These are phyloP conservation scores for Sinodicranocentrus sp. DNA, from an alignment of 2,888 invertebrate species.

Conservation along the genomic window DNA sequence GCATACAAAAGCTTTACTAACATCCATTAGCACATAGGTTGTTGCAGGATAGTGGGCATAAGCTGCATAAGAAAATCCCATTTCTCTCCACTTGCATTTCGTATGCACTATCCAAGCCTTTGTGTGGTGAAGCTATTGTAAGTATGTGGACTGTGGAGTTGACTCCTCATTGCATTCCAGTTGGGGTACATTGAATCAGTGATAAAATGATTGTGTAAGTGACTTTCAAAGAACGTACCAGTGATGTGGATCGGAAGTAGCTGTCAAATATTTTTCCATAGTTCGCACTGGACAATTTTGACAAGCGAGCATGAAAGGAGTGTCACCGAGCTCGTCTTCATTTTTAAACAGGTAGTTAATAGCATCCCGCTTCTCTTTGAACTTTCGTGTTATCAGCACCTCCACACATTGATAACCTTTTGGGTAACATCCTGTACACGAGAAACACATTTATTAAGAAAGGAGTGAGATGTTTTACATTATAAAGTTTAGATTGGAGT, in stretches of 20 bases:
- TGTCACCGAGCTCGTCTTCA: slow-evolving; percentile 43
- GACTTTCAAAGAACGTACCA: slow-evolving; percentile 22
- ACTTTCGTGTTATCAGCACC: slow-evolving; percentile 36
- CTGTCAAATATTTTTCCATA: slow-evolving; percentile 45
- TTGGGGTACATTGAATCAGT: neutral
- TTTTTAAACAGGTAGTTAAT: slow-evolving; percentile 53
- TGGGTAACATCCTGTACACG: slow-evolving; percentile 53
- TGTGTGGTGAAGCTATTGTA: too few relatives aligned
- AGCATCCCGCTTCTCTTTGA: slow-evolving; percentile 34
- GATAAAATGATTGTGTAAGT: neutral
- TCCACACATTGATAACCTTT: slow-evolving; percentile 64
- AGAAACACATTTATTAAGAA: too few relatives aligned
- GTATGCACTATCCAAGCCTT: too few relatives aligned
- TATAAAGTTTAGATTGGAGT: neutral
- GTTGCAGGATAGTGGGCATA: too few relatives aligned
- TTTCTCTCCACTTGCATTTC: too few relatives aligned
- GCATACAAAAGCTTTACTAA: too few relatives aligned
- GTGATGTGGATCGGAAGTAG: slow-evolving; percentile 46
- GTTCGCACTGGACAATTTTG: slow-evolving; percentile 52
- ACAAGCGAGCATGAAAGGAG: slow-evolving; percentile 52
- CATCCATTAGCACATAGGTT: too few relatives aligned
- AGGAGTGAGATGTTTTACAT: too few relatives aligned
- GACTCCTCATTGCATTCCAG: too few relatives aligned
- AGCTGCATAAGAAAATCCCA: neutral
- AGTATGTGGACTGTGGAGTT: too few relatives aligned